Evolutionary conservation across 2,797 vertebrate genomes (phyloP).

Genomic region (Ctenochaetus hawaiiensis): DNA sequence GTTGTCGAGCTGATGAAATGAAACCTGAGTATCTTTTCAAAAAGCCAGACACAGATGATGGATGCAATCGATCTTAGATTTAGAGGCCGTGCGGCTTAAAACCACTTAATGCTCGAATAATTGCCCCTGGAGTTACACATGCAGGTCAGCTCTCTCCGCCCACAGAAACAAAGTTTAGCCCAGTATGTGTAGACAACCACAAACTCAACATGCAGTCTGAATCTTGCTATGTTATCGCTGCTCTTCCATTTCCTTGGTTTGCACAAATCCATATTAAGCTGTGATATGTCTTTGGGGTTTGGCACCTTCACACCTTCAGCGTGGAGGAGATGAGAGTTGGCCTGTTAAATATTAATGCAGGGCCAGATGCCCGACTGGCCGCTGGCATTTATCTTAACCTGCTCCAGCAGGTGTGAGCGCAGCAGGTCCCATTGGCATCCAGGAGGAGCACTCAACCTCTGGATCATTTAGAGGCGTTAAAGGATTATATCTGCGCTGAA

Average conservation of each 20-base stretch:
- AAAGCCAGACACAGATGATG: slow-evolving; percentile 11
- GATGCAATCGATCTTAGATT: slow-evolving; percentile 36
- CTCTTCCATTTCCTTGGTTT: slow-evolving; percentile 75
- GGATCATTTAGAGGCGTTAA: slow-evolving; percentile 81
- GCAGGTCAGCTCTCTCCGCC: slow-evolving; percentile 22
- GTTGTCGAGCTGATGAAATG: slow-evolving; percentile 23
- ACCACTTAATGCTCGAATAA: slow-evolving; percentile 47
- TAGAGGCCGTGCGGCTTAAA: slow-evolving; percentile 14
- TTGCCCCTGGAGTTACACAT: slow-evolving; percentile 26
- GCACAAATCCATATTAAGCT: slow-evolving; percentile 80
- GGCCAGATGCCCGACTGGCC: slow-evolving; percentile 75
- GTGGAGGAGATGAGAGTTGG: slow-evolving; percentile 75
- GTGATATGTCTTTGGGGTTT: slow-evolving; percentile 76
- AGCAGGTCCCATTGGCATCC: slow-evolving; percentile 71
- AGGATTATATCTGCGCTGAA: slow-evolving; percentile 80
- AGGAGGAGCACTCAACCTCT: slow-evolving; percentile 77
- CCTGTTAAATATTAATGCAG: slow-evolving; percentile 84
- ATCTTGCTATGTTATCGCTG: slow-evolving; percentile 49
- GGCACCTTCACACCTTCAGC: slow-evolving; percentile 74
- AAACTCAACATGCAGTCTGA: slow-evolving; percentile 63
- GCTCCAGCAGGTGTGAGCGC: slow-evolving; percentile 75
- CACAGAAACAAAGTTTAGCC: slow-evolving; percentile 40
- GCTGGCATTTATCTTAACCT: slow-evolving; percentile 82
- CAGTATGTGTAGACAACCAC: slow-evolving; percentile 28
- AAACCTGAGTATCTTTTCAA: slow-evolving; percentile 43